phyloP scores from a whole-genome alignment of 1,140 invertebrate genomes.

The Holcopasites calliopsidis region DNA sequence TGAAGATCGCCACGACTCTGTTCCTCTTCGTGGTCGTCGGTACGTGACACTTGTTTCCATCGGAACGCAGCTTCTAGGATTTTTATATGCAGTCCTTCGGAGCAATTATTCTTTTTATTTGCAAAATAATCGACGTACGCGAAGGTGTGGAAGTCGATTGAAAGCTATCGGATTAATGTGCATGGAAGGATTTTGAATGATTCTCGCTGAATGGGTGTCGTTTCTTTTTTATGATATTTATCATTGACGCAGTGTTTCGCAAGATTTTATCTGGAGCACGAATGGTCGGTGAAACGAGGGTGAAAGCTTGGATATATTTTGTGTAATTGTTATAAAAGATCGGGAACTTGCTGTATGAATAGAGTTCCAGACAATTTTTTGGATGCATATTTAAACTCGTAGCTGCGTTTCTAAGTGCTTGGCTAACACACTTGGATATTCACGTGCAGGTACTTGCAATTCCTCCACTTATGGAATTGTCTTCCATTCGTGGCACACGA shows the following conservation, averaged over 20 bases:
- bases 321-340: no score
- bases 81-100: not conserved
- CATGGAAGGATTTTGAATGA: no score
- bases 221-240: not conserved
- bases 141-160: no score
- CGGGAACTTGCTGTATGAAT: no score
- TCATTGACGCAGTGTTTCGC: not conserved
- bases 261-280: not conserved
- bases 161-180: no score
- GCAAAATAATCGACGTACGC: not conserved
- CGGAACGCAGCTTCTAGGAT: slow-evolving; percentile 7
- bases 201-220: not conserved
- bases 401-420: slow-evolving; percentile 7
- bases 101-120: not conserved
- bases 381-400: not conserved
- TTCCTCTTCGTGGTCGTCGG: slow-evolving; percentile 75
- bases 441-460: not conserved
- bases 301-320: no score
- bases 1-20: slow-evolving; percentile 74
- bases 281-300: no score
- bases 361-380: not conserved
- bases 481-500: not conserved
- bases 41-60: slow-evolving; percentile 58
- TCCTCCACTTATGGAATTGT: not conserved
- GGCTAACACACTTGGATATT: not conserved